These are phyloP conservation scores for Trichogramma pretiosum DNA, from an alignment of 1,140 invertebrate species.

Conservation along the genomic window DNA sequence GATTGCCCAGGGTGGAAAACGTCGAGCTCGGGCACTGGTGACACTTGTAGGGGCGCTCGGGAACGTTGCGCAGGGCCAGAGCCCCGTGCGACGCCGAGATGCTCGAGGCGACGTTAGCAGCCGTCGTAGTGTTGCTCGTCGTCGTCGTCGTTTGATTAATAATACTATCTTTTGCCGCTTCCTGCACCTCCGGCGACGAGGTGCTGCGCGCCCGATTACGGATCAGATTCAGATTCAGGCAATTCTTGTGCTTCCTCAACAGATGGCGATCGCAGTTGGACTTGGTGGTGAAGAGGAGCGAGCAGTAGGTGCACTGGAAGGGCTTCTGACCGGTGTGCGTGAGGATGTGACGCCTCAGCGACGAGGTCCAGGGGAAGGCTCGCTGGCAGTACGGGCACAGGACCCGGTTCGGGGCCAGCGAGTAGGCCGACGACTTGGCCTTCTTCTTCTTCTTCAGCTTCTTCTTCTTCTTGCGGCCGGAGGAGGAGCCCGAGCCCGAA, in stretches of 20 bases:
- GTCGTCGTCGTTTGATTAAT: constrained; percentile 26
- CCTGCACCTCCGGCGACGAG: constrained; percentile 30
- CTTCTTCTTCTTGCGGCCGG: constrained; percentile 23
- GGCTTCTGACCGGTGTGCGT: constrained; percentile 95
- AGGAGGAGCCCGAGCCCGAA: constrained; percentile 28
- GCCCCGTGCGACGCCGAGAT: too few species aligned
- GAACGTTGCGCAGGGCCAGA: constrained; percentile 62
- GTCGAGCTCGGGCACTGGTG: constrained; percentile 75
- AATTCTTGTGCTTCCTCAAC: constrained; percentile 76
- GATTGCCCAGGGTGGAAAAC: constrained; percentile 71
- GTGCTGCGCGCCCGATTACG: constrained; percentile 36
- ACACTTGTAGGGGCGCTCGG: constrained; percentile 76
- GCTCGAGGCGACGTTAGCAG: constrained; percentile 30
- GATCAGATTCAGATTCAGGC: constrained; percentile 42
- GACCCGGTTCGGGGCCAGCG: constrained; percentile 84
- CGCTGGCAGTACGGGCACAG: constrained; percentile 85
- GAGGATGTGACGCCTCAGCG: constrained; percentile 80
- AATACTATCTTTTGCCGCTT: constrained; percentile 20
- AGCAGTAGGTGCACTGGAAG: constrained; percentile 86
- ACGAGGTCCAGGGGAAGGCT: constrained; percentile 93
- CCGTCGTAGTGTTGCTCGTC: constrained; percentile 35
- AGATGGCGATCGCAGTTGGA: constrained; percentile 94
- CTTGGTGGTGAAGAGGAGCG: constrained; percentile 89
- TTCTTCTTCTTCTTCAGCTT: constrained; percentile 35
- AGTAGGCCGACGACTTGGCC: constrained; percentile 93